A percentile compares a stretch with the other conserved stretches of the same genome.
Conservation (phyloP, 2,888 invertebrate genomes). For the Coleophora flavipennella region DNA sequence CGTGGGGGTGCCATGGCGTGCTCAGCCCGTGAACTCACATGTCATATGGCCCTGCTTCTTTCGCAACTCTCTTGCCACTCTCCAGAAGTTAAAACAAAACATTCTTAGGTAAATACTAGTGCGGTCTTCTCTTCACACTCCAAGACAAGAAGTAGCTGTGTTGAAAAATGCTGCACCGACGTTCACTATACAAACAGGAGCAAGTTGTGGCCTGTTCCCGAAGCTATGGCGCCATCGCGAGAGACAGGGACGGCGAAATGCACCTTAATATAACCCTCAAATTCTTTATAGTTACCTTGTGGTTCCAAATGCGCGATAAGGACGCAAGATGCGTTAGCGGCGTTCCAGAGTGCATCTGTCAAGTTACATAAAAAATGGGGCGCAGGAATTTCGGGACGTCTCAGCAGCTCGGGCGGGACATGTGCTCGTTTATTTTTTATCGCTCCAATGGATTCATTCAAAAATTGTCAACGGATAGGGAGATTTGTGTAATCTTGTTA, state of each 20-base stretch:
- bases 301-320: slow-evolving; percentile 57
- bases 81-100: slow-evolving; percentile 7
- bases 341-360: slow-evolving; percentile 70
- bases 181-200: slow-evolving; percentile 56
- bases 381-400: slow-evolving; percentile 67
- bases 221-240: slow-evolving; percentile 57
- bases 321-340: slow-evolving; percentile 67
- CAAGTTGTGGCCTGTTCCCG: slow-evolving; percentile 40
- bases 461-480: slow-evolving; percentile 62
- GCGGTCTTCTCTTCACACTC: slow-evolving; percentile 27
- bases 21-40: slow-evolving; percentile 50
- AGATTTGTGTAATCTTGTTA: slow-evolving; percentile 71
- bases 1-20: slow-evolving; percentile 62
- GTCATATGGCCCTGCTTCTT: slow-evolving; percentile 28
- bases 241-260: slow-evolving; percentile 56
- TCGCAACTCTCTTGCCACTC: slow-evolving; percentile 39
- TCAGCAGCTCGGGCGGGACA: slow-evolving; percentile 46
- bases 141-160: slow-evolving; percentile 49
- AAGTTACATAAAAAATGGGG: slow-evolving; percentile 61
- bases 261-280: slow-evolving; percentile 65
- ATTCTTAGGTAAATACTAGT: no score
- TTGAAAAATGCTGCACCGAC: slow-evolving; percentile 49
- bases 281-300: slow-evolving; percentile 51
- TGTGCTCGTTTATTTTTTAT: slow-evolving; percentile 64
- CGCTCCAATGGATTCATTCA: slow-evolving; percentile 59